phyloP scores from a whole-genome alignment of 1,140 invertebrate species.

The Drosophila nasuta region DNA sequence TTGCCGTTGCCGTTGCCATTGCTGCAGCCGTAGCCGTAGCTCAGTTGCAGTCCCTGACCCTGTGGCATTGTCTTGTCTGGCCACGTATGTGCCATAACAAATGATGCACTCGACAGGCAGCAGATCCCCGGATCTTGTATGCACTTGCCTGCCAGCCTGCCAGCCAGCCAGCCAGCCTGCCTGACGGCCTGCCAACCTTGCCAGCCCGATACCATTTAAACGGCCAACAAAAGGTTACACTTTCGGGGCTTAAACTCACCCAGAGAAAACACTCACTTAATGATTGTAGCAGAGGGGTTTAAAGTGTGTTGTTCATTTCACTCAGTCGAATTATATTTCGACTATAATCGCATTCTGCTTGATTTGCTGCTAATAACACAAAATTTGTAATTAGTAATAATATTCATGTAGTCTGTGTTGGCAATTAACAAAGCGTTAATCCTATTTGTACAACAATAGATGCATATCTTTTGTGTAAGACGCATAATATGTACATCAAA shows the following conservation, averaged over 20 bases:
- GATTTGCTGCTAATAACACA: not conserved
- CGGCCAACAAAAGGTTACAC: slow-evolving; percentile 1
- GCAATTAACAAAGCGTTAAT: slow-evolving; percentile 2
- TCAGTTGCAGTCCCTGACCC: slow-evolving; percentile 42
- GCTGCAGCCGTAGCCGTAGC: slow-evolving; percentile 24
- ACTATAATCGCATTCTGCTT: not conserved
- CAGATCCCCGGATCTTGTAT: slow-evolving; percentile 15
- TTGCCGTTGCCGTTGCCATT: slow-evolving; percentile 50
- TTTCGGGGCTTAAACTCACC: too few species aligned
- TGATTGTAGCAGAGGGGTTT: slow-evolving; percentile 16
- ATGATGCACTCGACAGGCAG: slow-evolving; percentile 62
- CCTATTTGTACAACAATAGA: not conserved
- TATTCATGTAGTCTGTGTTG: not conserved
- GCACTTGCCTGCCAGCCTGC: slow-evolving; percentile 7
- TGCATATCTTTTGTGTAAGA: not conserved
- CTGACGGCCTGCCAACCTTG: not conserved
- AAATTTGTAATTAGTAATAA: not conserved
- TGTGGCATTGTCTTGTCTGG: slow-evolving; percentile 72
- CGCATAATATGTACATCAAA: not conserved
- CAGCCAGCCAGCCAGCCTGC: too few species aligned
- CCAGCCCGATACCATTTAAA: slow-evolving; percentile 33
- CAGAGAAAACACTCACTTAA: slow-evolving; percentile 49
- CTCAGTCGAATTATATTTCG: not conserved
- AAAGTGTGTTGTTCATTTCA: not conserved
- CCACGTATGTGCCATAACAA: slow-evolving; percentile 73